Evolutionary conservation across 64 coral and sea anemone species (phyloP).

Genomic region (Astreopora myriophthalma): DNA sequence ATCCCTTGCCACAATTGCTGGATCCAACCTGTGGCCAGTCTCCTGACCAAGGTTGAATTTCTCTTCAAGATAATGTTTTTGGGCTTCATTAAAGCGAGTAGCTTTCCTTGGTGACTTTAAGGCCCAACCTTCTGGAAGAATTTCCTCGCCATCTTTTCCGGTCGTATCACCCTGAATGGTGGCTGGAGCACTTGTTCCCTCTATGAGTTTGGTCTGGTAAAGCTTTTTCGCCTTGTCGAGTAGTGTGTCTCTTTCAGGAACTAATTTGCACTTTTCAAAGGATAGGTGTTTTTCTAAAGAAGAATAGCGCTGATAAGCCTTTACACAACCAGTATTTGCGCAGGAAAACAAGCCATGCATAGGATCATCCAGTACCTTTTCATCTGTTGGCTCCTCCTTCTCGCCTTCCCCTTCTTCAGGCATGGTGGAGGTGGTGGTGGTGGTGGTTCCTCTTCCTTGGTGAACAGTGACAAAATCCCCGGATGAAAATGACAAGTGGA

Average conservation of each 20-base stretch:
- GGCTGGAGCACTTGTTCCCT: neutral
- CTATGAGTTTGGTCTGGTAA: neutral
- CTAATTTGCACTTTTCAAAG: neutral
- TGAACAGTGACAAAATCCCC: neutral
- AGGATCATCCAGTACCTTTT: neutral
- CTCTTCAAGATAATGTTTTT: neutral
- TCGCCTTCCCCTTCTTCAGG: neutral
- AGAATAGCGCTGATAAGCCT: neutral
- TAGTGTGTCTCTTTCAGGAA: neutral
- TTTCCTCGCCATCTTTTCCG: too few relatives aligned
- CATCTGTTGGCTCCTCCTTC: neutral
- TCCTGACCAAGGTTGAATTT: neutral
- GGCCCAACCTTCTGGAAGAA: neutral
- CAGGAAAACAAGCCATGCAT: neutral
- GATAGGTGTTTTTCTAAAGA: neutral
- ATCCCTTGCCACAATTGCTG: neutral
- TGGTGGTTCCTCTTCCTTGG: neutral
- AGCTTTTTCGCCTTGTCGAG: neutral
- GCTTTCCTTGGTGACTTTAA: neutral
- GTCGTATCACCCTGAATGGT: neutral
- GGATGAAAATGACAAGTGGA: neutral
- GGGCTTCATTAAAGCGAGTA: neutral
- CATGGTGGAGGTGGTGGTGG: neutral
- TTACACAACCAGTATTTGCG: neutral
- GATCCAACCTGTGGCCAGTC: neutral